Base-by-base conservation (phyloP, 2,888 invertebrate species). In the Agonum fuliginosum region DNA sequence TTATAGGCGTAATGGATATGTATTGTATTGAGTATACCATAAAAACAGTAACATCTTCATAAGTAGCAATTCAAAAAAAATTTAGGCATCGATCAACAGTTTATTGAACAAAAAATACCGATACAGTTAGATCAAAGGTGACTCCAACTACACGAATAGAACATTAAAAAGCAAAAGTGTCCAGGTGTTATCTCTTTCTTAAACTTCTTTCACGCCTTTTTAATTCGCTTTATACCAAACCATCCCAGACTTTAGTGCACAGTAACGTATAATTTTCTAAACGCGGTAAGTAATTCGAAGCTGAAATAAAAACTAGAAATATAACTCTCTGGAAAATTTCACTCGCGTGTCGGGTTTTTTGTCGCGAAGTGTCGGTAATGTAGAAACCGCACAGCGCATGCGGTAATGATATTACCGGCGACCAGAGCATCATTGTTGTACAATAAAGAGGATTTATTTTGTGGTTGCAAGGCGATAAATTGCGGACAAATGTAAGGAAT, bases 271-370 rank as follows among this genome's bases (percentile, higher is more conserved):
- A 72, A 72, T 72, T 72, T 72, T 72, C 72, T 54, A 72, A 58
- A 72, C 72, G 58, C 34, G 54, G 24, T 72, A 54, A 54, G 72
- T 72, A 72, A 72, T 72, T 72, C 41, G 20, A 72, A 37, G 41
- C 72, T 58, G 72, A 72, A 72, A 72, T 37, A 54, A 72, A 75
- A 75, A 75, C 65, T 54, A 46, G 74, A 75, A 75, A 37, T 37
- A 73, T n/a, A 72, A 17, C 17, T 24, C 54, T 20, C 58, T 62
- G 58, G 58, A 62, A 62, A 62, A 62, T 62, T 62, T 62, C 58
- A 30, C 58, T 62, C 70, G 70, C 70, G 70, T 70, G 70, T 43
- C 70, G 27, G 19, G 70, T 70, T 46, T 43, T 65, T 43, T 70
- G 24, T 51, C 14, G 19, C n/a, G n/a, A n/a, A n/a, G n/a, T 54